A percentile compares a stretch with the other conserved stretches of the same genome.
phyloP scores from a whole-genome alignment of 53 echinoderm and acorn worm species.

The Actinopyga echinites region DNA sequence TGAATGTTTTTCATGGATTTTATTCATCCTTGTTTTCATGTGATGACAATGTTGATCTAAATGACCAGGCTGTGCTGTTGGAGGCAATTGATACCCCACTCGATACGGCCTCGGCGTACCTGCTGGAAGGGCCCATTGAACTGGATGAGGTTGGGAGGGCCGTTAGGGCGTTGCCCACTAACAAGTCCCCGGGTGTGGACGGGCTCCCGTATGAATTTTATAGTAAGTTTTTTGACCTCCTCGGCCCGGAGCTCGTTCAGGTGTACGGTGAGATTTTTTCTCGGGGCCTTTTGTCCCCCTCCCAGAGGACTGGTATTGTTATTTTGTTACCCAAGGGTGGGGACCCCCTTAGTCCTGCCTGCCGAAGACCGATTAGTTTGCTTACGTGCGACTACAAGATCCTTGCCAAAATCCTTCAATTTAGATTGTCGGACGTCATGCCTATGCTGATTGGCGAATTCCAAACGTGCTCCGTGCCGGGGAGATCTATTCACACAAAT shows the following conservation, averaged over 20 bases:
- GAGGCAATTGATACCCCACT: neutral
- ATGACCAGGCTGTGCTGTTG: slow-evolving; percentile 1
- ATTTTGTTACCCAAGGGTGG: slow-evolving; percentile 61
- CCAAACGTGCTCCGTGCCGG: slow-evolving; percentile 63
- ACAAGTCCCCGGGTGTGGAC: slow-evolving; percentile 56
- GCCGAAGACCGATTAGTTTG: slow-evolving; percentile 59
- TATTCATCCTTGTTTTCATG: slow-evolving; percentile 8
- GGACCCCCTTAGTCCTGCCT: slow-evolving; percentile 42
- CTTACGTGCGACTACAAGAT: slow-evolving; percentile 67
- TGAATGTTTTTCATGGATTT: slow-evolving; percentile 8
- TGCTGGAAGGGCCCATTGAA: slow-evolving; percentile 12
- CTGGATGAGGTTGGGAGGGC: slow-evolving; percentile 4
- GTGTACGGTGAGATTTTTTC: slow-evolving; percentile 31
- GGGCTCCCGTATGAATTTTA: slow-evolving; percentile 56
- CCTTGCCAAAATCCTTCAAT: slow-evolving; percentile 45
- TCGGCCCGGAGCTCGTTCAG: slow-evolving; percentile 32
- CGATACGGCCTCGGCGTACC: neutral
- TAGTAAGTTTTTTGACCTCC: slow-evolving; percentile 20
- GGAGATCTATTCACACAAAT: slow-evolving; percentile 59
- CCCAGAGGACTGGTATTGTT: slow-evolving; percentile 53
- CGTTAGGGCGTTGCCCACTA: neutral
- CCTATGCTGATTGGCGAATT: neutral
- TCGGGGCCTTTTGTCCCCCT: neutral
- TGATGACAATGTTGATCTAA: neutral
- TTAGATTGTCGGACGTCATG: slow-evolving; percentile 22